Percentiles rank a stretch among this genome's conserved stretches.
Evolutionary conservation across 2,888 invertebrate species (phyloP).

Genomic region (Nemotelus pantherinus): DNA sequence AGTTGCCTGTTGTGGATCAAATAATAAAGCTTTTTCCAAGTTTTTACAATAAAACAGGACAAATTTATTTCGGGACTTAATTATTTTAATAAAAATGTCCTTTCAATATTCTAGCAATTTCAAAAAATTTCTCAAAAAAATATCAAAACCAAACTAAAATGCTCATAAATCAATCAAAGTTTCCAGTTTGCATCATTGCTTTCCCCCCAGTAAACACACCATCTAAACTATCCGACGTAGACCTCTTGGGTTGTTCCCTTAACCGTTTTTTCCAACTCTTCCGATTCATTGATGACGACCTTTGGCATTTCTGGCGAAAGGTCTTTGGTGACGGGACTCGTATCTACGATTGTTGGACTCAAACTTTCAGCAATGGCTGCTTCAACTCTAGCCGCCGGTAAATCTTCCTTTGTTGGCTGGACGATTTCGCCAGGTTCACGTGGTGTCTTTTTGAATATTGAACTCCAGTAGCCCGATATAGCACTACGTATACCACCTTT

Average conservation of each 20-base stretch:
- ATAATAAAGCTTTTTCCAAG: too few species aligned
- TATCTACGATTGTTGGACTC: background rate
- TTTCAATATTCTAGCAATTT: slow-evolving; percentile 35
- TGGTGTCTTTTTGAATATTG: slow-evolving; percentile 32
- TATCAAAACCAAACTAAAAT: slow-evolving; percentile 6
- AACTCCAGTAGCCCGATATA: slow-evolving; percentile 34
- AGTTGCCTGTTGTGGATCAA: too few species aligned
- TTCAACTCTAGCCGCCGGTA: background rate
- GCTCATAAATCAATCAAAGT: background rate
- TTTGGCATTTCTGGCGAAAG: slow-evolving; percentile 19
- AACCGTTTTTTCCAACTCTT: slow-evolving; percentile 21
- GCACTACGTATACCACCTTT: slow-evolving; percentile 6
- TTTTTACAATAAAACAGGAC: too few species aligned
- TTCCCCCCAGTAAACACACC: background rate
- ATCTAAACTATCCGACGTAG: slow-evolving; percentile 12
- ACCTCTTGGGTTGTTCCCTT: slow-evolving; percentile 29
- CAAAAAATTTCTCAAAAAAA: background rate
- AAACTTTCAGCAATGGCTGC: background rate
- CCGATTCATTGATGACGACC: slow-evolving; percentile 2
- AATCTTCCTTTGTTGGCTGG: background rate
- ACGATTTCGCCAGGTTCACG: slow-evolving; percentile 15
- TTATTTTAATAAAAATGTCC: slow-evolving; percentile 17
- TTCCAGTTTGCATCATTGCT: background rate
- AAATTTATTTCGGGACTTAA: background rate
- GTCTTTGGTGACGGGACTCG: background rate